Percentiles rank a stretch among this genome's conserved stretches.
phyloP scores from a whole-genome alignment of 2,888 invertebrate species.

The Nomada flava region DNA sequence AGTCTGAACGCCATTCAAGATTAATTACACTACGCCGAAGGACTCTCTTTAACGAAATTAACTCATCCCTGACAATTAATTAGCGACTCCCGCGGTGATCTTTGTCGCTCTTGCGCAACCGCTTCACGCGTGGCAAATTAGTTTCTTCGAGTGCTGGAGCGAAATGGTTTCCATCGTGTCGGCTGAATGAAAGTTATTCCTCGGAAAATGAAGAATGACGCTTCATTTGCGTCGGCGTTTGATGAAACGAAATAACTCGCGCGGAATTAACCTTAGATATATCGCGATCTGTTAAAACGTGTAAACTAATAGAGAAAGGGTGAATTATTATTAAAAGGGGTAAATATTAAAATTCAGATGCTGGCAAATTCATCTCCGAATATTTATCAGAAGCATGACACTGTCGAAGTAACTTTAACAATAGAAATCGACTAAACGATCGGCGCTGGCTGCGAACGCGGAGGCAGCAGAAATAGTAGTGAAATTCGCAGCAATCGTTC shows the following conservation, averaged over 20 bases:
- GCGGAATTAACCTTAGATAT: not conserved
- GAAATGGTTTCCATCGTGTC: conserved; percentile 40
- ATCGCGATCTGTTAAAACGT: not conserved
- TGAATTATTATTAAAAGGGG: too few species aligned
- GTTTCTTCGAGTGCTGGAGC: conserved; percentile 33
- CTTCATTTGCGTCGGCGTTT: not conserved
- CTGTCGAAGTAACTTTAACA: not conserved
- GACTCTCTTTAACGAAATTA: conserved; percentile 66
- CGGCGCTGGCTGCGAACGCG: not conserved
- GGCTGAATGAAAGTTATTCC: conserved; percentile 29
- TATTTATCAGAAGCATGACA: not conserved
- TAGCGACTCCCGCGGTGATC: conserved; percentile 44
- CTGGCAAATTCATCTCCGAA: too few species aligned
- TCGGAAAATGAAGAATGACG: conserved; percentile 2
- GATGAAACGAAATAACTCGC: not conserved
- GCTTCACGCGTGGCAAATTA: conserved; percentile 42
- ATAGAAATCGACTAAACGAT: not conserved
- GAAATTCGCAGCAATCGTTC: conserved; percentile 22
- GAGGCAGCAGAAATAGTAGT: not conserved
- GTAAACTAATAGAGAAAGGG: too few species aligned
- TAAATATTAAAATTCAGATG: too few species aligned
- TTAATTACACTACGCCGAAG: conserved; percentile 58
- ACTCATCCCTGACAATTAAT: conserved; percentile 67
- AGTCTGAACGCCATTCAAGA: conserved; percentile 41
- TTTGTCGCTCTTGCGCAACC: conserved; percentile 32